Base-by-base conservation (phyloP, 2,113 vertebrate species). In the Argyrosomus japonicus region DNA sequence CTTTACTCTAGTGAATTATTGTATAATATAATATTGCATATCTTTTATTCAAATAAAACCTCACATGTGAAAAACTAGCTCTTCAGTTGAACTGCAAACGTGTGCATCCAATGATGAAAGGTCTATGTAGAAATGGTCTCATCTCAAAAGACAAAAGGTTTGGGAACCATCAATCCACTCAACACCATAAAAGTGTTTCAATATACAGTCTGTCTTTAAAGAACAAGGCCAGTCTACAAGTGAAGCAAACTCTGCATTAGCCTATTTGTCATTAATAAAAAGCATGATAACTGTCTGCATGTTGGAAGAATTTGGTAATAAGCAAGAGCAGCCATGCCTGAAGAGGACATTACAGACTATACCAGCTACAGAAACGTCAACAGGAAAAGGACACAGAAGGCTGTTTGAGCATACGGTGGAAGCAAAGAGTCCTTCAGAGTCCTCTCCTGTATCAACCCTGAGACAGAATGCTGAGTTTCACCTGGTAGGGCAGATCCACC, bases 401-500 rank as follows among this genome's bases (percentile, higher is more conserved):
- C 19, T 64, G 58, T 63, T 11, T n/a, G 48, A 62, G 15, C 14
- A 63, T 25, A 27, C 14, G 68, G 23, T 5, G 57, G 62, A 21
- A 14, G 5, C 15, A 25, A 60, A 14, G 15, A 19, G n/a, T 13
- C 45, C n/a, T 1, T 53, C 6, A 1, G 18, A 11, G n/a, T 18
- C n/a, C 8, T 54, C 21, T n/a, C 8, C 36, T 47, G 62, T 45
- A 2, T 14, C 9, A 13, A 19, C 32, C 32, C 10, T 1, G 47
- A 25, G 23, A n/a, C 19, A n/a, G 36, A 19, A 32, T 25, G 68
- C 51, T 14, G 60, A 21, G 50, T 2, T 10, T 84, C 95, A 99
- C 98, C 97, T 99, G 98, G 93, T 99, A 99, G 53, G 98, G 98
- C 88, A 99, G 95, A 88, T 99, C 98, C 68, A 97, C 96, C 98